These are phyloP conservation scores for Cheilosia vulpina DNA, from an alignment of 2,888 invertebrate species.

Conservation along the genomic window DNA sequence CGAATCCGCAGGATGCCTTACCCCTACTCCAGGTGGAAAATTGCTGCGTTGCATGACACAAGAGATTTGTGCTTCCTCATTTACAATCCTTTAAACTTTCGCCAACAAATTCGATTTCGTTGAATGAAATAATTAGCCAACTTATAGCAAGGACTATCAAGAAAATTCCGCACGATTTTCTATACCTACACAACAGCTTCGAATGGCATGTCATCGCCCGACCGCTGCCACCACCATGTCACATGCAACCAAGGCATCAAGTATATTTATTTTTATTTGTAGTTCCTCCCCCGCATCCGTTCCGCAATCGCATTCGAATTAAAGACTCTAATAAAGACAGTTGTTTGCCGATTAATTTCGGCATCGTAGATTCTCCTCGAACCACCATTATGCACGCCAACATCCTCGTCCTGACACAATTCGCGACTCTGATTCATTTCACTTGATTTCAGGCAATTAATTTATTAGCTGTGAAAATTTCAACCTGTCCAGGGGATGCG, in stretches of 20 bases:
- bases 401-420: slow-evolving; percentile 47
- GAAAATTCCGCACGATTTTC: slow-evolving; percentile 17
- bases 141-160: slow-evolving; percentile 35
- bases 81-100: background rate
- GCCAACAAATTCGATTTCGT: slow-evolving; percentile 11
- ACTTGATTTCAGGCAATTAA: slow-evolving; percentile 74
- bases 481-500: slow-evolving; percentile 65
- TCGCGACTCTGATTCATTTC: slow-evolving; percentile 51
- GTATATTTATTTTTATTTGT: background rate
- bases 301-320: slow-evolving; percentile 10
- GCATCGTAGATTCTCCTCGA: slow-evolving; percentile 2
- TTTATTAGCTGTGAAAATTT: slow-evolving; percentile 77
- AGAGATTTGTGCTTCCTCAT: background rate
- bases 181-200: background rate
- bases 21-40: slow-evolving; percentile 23
- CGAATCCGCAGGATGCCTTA: background rate
- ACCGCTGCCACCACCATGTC: background rate
- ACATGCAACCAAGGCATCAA: slow-evolving; percentile 31
- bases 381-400: slow-evolving; percentile 29
- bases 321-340: slow-evolving; percentile 60
- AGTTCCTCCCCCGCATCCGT: slow-evolving; percentile 2
- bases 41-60: slow-evolving; percentile 34
- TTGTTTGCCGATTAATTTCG: slow-evolving; percentile 46
- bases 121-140: slow-evolving; percentile 47
- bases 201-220: slow-evolving; percentile 6